Evolutionary conservation across 2,888 invertebrate genomes (phyloP).

Genomic region (Cryptus armator): DNA sequence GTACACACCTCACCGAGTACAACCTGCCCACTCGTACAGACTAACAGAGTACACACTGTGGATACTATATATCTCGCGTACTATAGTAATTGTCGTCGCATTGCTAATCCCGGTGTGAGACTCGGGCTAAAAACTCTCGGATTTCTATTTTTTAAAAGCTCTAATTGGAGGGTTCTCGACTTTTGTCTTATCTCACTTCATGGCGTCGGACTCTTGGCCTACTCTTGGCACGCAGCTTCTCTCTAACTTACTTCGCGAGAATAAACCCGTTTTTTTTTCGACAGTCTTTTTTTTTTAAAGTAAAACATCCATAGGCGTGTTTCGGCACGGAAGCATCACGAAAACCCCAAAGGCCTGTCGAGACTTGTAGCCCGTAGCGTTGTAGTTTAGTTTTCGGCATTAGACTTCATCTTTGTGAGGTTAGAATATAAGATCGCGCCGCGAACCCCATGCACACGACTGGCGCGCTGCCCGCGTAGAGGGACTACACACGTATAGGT

Average conservation of each 20-base stretch:
- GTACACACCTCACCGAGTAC: background rate
- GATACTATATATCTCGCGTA: background rate
- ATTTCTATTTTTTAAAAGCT: constrained; percentile 62
- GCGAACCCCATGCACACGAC: background rate
- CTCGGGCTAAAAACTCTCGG: constrained; percentile 15
- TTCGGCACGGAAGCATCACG: no score
- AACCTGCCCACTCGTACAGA: background rate
- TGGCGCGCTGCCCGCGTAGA: background rate
- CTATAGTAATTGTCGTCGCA: constrained; percentile 15
- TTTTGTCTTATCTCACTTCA: constrained; percentile 60
- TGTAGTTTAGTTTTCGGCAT: no score
- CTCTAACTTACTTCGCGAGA: background rate
- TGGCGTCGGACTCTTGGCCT: constrained; percentile 62
- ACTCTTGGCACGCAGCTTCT: constrained; percentile 23
- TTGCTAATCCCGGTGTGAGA: constrained; percentile 28
- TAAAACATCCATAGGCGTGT: no score
- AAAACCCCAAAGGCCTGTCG: no score
- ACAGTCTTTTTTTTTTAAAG: no score
- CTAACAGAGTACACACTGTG: background rate
- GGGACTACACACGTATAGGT: background rate
- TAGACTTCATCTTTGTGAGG: no score
- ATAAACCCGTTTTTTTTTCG: no score
- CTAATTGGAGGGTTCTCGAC: constrained; percentile 65
- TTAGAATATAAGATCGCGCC: background rate
- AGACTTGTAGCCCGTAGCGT: no score